Percentiles rank a stretch among this genome's conserved stretches.
Conservation (phyloP, 2,113 vertebrate genomes). For the Scalopus aquaticus region DNA sequence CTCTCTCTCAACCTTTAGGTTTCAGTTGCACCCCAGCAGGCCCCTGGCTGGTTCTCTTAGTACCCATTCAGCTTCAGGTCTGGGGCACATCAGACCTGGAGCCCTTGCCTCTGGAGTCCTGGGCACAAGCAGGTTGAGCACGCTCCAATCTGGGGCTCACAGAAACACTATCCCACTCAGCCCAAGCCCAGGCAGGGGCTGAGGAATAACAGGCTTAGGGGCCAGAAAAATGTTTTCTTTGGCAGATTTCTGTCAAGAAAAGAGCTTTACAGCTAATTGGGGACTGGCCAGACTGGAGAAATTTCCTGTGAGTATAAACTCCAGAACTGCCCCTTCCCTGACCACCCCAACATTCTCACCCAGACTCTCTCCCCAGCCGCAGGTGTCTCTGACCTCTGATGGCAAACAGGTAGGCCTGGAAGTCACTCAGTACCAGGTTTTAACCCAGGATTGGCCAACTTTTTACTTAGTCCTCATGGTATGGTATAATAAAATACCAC, state of each 20-base stretch:
- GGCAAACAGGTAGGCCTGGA: background rate
- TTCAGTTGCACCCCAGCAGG: rapidly evolving
- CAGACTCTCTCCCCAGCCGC: background rate
- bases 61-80: background rate
- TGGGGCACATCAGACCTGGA: rapidly evolving
- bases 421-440: rapidly evolving
- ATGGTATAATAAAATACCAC: background rate
- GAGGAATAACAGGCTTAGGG: slow-evolving; percentile 52
- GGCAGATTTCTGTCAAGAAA: slow-evolving; percentile 62
- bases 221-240: slow-evolving; percentile 72
- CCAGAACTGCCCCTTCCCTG: background rate
- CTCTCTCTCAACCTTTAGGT: background rate
- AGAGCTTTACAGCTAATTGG: slow-evolving; percentile 52
- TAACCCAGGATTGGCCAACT: no score
- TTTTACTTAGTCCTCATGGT: background rate
- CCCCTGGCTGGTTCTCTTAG: background rate
- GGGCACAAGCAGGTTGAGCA: background rate
- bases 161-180: background rate
- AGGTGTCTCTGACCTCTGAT: background rate
- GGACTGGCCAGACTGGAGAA: slow-evolving; percentile 1
- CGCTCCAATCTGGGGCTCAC: slow-evolving; percentile 47
- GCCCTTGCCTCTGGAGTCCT: background rate
- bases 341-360: rapidly evolving
- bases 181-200: slow-evolving; percentile 58
- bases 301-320: background rate